These are phyloP conservation scores for Pollenia labialis DNA, from an alignment of 2,888 invertebrate species.

Conservation along the genomic window DNA sequence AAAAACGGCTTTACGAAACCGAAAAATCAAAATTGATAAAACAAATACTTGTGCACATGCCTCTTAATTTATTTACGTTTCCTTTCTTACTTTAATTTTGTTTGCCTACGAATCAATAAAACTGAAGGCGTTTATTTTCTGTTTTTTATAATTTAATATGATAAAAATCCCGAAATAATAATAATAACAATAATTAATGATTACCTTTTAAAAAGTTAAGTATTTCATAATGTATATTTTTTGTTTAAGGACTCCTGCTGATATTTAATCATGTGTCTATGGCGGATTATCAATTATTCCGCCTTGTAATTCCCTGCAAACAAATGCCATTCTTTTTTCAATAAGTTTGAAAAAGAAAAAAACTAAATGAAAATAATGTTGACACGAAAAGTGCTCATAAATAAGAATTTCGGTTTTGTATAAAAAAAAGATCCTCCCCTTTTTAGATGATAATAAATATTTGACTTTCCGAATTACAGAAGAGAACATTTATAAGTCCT, in stretches of 20 bases:
- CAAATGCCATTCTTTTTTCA: slow-evolving; percentile 61
- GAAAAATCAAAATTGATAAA: slow-evolving; percentile 54
- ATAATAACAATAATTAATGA: slow-evolving; percentile 49
- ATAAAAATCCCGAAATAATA: slow-evolving; percentile 21
- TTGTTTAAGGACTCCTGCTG: slow-evolving; percentile 58
- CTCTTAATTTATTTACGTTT: slow-evolving; percentile 2
- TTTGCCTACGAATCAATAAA: slow-evolving; percentile 5
- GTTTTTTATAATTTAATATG: neutral
- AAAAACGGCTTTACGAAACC: slow-evolving; percentile 22
- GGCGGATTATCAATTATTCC: slow-evolving; percentile 70
- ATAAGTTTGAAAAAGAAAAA: slow-evolving; percentile 16
- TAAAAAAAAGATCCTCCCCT: slow-evolving; percentile 56
- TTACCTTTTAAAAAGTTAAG: slow-evolving; percentile 35
- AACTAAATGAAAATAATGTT: slow-evolving; percentile 53
- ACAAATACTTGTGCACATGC: slow-evolving; percentile 45
- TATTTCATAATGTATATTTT: neutral
- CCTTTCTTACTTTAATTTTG: neutral
- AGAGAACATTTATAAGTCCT: slow-evolving; percentile 18
- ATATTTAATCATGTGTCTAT: slow-evolving; percentile 62
- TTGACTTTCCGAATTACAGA: slow-evolving; percentile 56
- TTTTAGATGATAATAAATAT: slow-evolving; percentile 49
- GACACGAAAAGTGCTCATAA: slow-evolving; percentile 70
- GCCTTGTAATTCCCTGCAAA: slow-evolving; percentile 66
- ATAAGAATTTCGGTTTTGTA: slow-evolving; percentile 54
- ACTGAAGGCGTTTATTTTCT: slow-evolving; percentile 44